Percentiles rank a stretch among this genome's conserved stretches.
These are phyloP conservation scores for Stegana nigrithorax DNA, from an alignment of 2,888 invertebrate genomes.

Conservation along the genomic window DNA sequence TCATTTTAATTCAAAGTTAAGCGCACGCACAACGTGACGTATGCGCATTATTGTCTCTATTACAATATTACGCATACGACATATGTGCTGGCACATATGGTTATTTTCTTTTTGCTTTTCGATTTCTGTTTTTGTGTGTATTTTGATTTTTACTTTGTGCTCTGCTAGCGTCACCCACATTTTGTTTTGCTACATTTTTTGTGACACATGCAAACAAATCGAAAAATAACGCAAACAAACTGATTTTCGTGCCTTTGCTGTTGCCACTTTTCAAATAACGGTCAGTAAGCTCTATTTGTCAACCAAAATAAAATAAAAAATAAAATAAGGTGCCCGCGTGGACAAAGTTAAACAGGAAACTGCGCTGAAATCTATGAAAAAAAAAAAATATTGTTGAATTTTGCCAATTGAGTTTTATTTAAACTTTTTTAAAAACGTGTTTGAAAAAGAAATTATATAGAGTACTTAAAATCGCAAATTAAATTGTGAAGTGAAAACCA, in stretches of 20 bases:
- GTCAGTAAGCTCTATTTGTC: no score
- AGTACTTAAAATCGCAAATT: background rate
- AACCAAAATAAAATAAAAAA: no score
- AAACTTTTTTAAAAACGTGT: no score
- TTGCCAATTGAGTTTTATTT: no score
- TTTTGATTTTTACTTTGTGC: background rate
- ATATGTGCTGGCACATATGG: background rate
- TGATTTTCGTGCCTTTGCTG: background rate
- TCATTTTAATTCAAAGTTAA: background rate
- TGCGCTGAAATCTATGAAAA: no score
- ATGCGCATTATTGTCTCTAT: constrained; percentile 33
- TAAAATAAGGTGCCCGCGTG: no score
- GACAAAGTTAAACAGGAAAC: no score
- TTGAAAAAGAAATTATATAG: no score
- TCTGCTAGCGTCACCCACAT: background rate
- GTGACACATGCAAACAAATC: constrained; percentile 3
- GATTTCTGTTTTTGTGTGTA: background rate
- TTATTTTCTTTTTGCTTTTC: background rate
- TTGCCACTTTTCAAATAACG: no score
- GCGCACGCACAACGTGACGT: constrained; percentile 42
- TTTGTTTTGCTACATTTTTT: constrained; percentile 1
- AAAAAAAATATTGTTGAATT: no score
- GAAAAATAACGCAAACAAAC: background rate
- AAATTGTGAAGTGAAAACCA: background rate
- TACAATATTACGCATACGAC: constrained; percentile 12